Conservation (phyloP, 37 sponge, comb jelly and placozoan species). For the Aphrocallistes beatrix region DNA sequence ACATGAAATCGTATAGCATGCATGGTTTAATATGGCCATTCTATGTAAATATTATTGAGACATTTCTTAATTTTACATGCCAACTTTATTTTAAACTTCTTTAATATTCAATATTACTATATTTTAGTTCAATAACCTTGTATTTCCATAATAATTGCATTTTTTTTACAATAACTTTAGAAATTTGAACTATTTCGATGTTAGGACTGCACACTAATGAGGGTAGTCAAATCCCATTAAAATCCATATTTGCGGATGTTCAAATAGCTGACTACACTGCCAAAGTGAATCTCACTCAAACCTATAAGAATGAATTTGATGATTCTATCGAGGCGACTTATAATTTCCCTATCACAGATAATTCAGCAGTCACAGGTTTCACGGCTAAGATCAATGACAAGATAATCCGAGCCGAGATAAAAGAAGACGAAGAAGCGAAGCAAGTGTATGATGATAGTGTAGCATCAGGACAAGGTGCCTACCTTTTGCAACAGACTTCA, state of each 20-base stretch:
- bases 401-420: neutral
- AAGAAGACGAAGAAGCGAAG: constrained; percentile 7
- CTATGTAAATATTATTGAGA: no score
- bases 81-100: no score
- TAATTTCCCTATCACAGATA: neutral
- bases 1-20: no score
- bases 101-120: no score
- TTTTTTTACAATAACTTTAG: no score
- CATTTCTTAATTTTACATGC: no score
- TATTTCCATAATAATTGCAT: no score
- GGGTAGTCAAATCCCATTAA: neutral
- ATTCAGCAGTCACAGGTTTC: neutral
- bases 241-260: neutral
- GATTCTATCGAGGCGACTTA: neutral
- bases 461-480: neutral
- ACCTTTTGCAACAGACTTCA: neutral
- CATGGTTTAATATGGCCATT: no score
- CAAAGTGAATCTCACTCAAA: neutral
- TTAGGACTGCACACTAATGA: neutral
- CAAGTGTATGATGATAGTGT: neutral
- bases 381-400: constrained; percentile 15
- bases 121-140: no score
- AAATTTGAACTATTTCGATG: neutral
- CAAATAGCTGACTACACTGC: neutral
- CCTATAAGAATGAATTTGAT: neutral